Evolutionary conservation across 1,140 invertebrate genomes (phyloP).

Genomic region (Steinernema feltiae): DNA sequence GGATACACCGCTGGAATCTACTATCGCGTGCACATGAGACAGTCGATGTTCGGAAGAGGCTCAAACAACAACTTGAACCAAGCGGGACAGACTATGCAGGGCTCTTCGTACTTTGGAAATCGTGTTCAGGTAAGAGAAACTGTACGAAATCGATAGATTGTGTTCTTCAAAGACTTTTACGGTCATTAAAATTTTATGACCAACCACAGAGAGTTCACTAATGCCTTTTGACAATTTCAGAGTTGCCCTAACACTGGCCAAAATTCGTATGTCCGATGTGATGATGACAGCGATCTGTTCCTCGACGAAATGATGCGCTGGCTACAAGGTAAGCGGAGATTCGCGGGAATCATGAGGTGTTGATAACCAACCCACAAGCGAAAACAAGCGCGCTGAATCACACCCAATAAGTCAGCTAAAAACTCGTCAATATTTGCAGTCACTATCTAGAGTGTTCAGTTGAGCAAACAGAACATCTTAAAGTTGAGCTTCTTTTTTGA

Average conservation of each 20-base stretch:
- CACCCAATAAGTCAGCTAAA: background rate
- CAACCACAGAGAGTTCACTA: background rate
- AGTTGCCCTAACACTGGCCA: conserved; percentile 35
- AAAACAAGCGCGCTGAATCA: conserved; percentile 16
- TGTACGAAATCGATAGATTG: too few relatives aligned
- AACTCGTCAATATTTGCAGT: background rate
- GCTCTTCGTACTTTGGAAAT: conserved; percentile 25
- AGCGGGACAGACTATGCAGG: conserved; percentile 24
- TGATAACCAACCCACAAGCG: too few relatives aligned
- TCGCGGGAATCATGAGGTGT: background rate
- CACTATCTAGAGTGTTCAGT: background rate
- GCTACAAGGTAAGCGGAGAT: conserved; percentile 17
- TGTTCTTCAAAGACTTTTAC: too few relatives aligned
- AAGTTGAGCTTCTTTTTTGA: background rate
- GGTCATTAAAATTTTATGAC: background rate
- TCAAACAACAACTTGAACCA: conserved; percentile 35
- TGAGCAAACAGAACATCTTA: background rate
- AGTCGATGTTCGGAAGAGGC: conserved; percentile 36
- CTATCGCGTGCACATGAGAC: conserved; percentile 34
- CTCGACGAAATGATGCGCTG: conserved; percentile 41
- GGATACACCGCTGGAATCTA: conserved; percentile 32
- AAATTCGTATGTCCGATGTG: conserved; percentile 32
- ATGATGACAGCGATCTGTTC: conserved; percentile 30
- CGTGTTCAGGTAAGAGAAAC: background rate
- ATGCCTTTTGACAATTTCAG: conserved; percentile 14